Conservation (phyloP, 64 coral and sea anemone species). For the Pachyseris speciosa region DNA sequence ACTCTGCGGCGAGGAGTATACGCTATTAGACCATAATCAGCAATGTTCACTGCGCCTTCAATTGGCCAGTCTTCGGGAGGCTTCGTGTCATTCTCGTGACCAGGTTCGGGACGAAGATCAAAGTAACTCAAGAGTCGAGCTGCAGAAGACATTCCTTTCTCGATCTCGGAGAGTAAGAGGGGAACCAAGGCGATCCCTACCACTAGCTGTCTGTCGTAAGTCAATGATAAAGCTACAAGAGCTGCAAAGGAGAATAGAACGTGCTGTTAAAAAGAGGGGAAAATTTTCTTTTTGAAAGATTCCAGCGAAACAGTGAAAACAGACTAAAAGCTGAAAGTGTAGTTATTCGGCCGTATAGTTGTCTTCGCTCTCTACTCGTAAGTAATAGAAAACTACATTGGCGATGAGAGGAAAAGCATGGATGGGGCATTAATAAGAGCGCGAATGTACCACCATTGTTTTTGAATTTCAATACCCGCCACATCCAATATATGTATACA, state of each 20-base stretch:
- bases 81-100: conserved; percentile 10
- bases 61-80: conserved; percentile 20
- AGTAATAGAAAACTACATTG: too few species aligned
- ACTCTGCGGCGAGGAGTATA: neutral
- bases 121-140: neutral
- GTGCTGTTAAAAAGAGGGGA: neutral
- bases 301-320: too few species aligned
- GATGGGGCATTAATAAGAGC: too few species aligned
- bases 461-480: too few species aligned
- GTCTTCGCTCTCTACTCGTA: too few species aligned
- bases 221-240: conserved; percentile 9
- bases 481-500: too few species aligned
- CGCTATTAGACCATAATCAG: neutral
- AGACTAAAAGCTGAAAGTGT: too few species aligned
- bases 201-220: conserved; percentile 8
- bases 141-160: neutral
- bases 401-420: too few species aligned
- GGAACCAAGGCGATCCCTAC: neutral
- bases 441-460: too few species aligned
- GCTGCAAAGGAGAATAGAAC: neutral
- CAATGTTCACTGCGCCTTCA: neutral
- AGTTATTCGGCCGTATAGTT: too few species aligned
- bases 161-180: neutral
- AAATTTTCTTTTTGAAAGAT: too few species aligned
- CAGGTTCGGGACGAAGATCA: neutral